Base-by-base conservation (phyloP, 2,113 vertebrate species). In the Turnix velox region DNA sequence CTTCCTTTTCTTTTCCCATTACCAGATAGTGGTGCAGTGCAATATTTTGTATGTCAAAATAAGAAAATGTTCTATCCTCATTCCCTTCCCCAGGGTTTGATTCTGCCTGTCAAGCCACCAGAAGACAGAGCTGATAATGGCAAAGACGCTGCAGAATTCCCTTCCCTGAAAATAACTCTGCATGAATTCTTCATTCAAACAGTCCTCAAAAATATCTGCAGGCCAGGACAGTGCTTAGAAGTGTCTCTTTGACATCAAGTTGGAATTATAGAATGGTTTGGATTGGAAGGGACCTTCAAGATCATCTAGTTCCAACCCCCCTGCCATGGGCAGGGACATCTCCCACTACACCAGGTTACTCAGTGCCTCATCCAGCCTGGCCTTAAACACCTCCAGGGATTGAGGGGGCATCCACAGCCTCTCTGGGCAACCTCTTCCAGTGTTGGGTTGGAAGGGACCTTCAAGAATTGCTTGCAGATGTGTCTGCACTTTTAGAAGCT, bases 31-130 rank as follows among this genome's bases (percentile, higher is more conserved):
- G 35, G 35, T n/a, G 63, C 54, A 57, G 62, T 43, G 66, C 92
- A 94, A 89, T 91, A 85, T 85, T 85, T 92, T 86, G 49, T 76
- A 69, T 59, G 87, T 88, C 95, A 93, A 35, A 93, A 83, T 73
- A 85, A 87, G 92, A 92, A 91, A 92, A 89, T 71, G 55, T 80
- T 93, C 87, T 43, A n/a, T 40, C 58, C 81, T 52, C 40, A 17
- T 17, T 84, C 28, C 27, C 58, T 79, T 92, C 81, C 81, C 78
- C 75, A 66, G 84, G 80, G 66, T 72, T 68, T 72, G 84, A 85
- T 46, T 46, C 75, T 87, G 85, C 67, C 49, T 68, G 69, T 48
- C 88, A 84, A 62, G 35, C 9, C 3, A 23, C 30, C 18, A 17
- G 17, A 45, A 88, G 68, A 62, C 86, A 87, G 76, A 92, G 84